A percentile compares a stretch with the other conserved stretches of the same genome.
Conservation (phyloP, 2,797 vertebrate species). For the Peromyscus eremicus region DNA sequence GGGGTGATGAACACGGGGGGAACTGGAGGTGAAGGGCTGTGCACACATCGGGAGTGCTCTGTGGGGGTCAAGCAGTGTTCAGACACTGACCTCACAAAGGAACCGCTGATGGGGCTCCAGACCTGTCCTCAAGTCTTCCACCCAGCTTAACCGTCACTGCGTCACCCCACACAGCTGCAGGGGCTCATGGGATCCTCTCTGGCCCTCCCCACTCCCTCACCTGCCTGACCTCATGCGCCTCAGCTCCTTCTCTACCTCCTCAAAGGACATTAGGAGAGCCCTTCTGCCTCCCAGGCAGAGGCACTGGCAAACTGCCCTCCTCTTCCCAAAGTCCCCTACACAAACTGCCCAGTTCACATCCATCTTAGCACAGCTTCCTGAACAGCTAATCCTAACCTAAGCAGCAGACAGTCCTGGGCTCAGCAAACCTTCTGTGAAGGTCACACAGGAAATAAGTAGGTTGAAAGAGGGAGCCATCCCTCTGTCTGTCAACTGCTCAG, state of each 20-base stretch:
- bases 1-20: no score
- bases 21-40: not conserved
- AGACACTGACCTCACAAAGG: not conserved
- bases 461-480: fast-evolving
- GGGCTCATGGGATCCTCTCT: no score
- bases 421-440: not conserved
- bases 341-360: fast-evolving
- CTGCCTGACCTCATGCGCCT: not conserved
- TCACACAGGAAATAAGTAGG: not conserved
- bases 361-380: not conserved
- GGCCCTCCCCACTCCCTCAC: no score
- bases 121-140: not conserved
- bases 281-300: not conserved
- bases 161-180: not conserved
- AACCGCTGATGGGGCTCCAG: not conserved
- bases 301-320: no score
- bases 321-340: not conserved
- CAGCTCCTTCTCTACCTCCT: not conserved
- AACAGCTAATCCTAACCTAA: not conserved
- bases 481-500: not conserved
- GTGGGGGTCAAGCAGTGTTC: no score
- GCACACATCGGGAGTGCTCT: no score
- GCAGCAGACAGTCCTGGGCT: not conserved
- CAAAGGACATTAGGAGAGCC: not conserved
- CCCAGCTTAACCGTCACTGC: not conserved